phyloP scores from a whole-genome alignment of 2,888 invertebrate species.

The Drosophila ochracea region DNA sequence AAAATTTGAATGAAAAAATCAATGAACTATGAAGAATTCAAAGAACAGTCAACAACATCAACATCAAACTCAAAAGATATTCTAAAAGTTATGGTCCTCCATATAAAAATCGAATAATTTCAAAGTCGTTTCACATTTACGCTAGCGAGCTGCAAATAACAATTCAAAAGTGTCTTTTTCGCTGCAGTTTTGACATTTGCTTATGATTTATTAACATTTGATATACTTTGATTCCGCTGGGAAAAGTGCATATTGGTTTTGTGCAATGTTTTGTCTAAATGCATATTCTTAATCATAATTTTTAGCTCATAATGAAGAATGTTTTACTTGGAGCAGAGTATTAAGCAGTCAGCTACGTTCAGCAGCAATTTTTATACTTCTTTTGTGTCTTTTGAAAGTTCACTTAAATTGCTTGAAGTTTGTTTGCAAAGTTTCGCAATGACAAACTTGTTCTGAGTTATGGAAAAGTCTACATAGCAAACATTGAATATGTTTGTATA shows the following conservation, averaged over 20 bases:
- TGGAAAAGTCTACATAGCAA: not conserved
- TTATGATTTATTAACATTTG: slow-evolving; percentile 4
- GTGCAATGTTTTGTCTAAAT: not conserved
- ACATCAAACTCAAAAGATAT: not conserved
- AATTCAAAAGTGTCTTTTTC: not conserved
- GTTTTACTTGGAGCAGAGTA: not conserved
- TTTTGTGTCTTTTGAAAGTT: not conserved
- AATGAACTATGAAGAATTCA: not conserved
- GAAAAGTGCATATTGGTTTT: not conserved
- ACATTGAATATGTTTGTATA: not conserved
- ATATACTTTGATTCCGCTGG: not conserved
- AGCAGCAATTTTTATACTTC: not conserved
- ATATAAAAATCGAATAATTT: slow-evolving; percentile 2
- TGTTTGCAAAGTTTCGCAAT: slow-evolving; percentile 1
- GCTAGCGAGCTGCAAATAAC: not conserved
- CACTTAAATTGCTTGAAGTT: slow-evolving; percentile 4
- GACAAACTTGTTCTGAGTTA: not conserved
- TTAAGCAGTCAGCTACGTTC: not conserved
- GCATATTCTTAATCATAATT: not conserved
- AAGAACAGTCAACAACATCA: no score
- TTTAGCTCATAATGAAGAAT: not conserved
- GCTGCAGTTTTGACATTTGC: not conserved
- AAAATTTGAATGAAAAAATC: not conserved
- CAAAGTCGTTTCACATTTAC: not conserved
- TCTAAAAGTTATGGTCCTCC: not conserved